A percentile compares a stretch with the other conserved stretches of the same genome.
Evolutionary conservation across 2,113 vertebrate genomes (phyloP).

Genomic region (Atrichornis clamosus): DNA sequence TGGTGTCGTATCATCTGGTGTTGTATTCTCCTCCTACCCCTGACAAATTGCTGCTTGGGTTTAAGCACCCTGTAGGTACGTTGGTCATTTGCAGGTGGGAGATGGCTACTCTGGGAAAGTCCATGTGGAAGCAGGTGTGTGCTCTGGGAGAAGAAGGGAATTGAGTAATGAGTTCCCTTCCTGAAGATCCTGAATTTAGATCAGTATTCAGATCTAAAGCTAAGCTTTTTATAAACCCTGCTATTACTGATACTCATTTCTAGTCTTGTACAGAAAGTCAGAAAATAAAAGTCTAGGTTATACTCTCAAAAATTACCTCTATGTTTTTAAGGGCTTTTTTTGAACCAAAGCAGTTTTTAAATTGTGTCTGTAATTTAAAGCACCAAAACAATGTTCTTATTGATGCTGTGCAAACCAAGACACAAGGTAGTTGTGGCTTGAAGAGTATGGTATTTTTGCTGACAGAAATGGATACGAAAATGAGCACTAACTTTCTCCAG

Average conservation of each 20-base stretch:
- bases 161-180: neutral
- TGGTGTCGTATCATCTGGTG: neutral
- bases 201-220: neutral
- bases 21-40: neutral
- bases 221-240: neutral
- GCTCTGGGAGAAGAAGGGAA: neutral
- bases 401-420: neutral
- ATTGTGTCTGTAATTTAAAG: neutral
- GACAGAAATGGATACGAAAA: neutral
- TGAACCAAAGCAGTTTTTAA: neutral
- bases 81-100: neutral
- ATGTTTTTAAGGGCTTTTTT: neutral
- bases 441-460: neutral
- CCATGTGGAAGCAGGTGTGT: neutral
- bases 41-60: neutral
- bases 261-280: neutral
- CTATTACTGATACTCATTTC: neutral
- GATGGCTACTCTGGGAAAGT: neutral
- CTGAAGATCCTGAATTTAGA: neutral
- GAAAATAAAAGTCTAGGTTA: neutral
- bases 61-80: neutral
- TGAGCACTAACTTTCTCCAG: neutral
- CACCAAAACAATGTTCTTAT: neutral
- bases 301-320: neutral
- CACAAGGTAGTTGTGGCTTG: neutral